Conservation (phyloP, 2,888 invertebrate species). For the Blastobasis lacticolella region DNA sequence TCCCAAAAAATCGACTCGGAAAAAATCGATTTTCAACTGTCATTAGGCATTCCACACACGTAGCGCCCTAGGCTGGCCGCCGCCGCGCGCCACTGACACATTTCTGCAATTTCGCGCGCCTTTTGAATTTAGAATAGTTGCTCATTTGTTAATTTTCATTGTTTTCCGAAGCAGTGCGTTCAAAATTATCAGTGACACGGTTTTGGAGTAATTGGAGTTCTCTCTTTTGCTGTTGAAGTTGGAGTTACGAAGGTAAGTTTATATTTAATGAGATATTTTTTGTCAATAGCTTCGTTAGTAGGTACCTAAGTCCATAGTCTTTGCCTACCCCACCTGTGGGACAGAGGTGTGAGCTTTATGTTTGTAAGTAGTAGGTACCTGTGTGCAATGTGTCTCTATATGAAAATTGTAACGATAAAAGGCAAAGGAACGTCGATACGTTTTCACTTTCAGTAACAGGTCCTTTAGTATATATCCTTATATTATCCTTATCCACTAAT, state of each 20-base stretch:
- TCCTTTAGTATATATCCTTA: too few relatives aligned
- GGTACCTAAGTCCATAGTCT: too few relatives aligned
- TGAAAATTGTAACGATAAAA: background rate
- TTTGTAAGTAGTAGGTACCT: background rate
- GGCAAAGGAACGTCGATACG: too few relatives aligned
- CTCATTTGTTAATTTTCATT: constrained; percentile 41
- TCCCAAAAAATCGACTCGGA: constrained; percentile 45
- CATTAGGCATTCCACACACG: constrained; percentile 53
- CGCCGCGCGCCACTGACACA: constrained; percentile 71
- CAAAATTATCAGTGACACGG: constrained; percentile 37
- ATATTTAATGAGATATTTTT: constrained; percentile 3
- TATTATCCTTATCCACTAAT: too few relatives aligned
- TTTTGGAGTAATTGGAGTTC: constrained; percentile 26
- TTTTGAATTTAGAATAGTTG: constrained; percentile 66
- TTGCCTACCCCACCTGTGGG: too few relatives aligned
- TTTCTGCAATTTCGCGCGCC: constrained; percentile 64
- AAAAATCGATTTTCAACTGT: constrained; percentile 42
- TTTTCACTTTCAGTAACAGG: too few relatives aligned
- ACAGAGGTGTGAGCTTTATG: too few relatives aligned
- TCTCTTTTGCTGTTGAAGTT: constrained; percentile 19
- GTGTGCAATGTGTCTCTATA: background rate
- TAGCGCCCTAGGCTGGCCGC: constrained; percentile 60
- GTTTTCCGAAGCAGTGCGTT: constrained; percentile 47
- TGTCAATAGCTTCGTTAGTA: too few relatives aligned
- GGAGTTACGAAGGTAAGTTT: constrained; percentile 40